Percentiles rank a stretch among this genome's conserved stretches.
Evolutionary conservation across 2,797 vertebrate genomes (phyloP).

Genomic region (Cossypha caffra): DNA sequence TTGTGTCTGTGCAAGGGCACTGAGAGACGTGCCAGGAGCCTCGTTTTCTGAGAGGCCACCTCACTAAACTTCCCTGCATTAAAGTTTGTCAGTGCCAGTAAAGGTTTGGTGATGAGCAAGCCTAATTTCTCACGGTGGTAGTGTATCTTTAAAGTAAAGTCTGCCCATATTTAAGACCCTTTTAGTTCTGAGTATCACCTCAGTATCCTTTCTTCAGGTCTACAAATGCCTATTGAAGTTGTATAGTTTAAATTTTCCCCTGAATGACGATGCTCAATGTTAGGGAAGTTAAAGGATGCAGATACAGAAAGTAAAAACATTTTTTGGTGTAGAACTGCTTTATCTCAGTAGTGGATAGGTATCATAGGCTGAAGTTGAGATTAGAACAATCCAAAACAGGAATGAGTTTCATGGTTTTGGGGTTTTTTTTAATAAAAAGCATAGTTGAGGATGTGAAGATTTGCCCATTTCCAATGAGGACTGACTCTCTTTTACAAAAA

Average conservation of each 20-base stretch:
- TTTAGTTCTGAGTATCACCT: not conserved
- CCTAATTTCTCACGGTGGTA: not conserved
- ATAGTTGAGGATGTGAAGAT: not conserved
- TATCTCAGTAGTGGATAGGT: not conserved
- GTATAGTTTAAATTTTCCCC: not conserved
- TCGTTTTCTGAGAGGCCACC: not conserved
- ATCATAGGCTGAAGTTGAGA: not conserved
- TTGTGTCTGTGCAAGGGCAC: not conserved
- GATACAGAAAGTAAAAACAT: not conserved
- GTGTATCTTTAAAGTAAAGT: not conserved
- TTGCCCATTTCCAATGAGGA: not conserved
- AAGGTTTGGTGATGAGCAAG: not conserved
- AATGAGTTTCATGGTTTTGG: rapidly evolving
- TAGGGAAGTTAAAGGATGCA: not conserved
- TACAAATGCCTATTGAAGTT: not conserved
- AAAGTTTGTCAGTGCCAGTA: not conserved
- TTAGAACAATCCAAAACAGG: not conserved
- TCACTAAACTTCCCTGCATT: not conserved
- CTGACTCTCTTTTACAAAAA: not conserved
- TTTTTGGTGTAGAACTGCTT: not conserved
- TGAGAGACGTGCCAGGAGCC: rapidly evolving
- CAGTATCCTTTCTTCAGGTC: not conserved
- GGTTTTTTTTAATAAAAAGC: not conserved
- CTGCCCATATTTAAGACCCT: not conserved
- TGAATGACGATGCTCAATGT: not conserved